Evolutionary conservation across 2,888 invertebrate genomes (phyloP).

Genomic region (Tuberolachnus salignus): DNA sequence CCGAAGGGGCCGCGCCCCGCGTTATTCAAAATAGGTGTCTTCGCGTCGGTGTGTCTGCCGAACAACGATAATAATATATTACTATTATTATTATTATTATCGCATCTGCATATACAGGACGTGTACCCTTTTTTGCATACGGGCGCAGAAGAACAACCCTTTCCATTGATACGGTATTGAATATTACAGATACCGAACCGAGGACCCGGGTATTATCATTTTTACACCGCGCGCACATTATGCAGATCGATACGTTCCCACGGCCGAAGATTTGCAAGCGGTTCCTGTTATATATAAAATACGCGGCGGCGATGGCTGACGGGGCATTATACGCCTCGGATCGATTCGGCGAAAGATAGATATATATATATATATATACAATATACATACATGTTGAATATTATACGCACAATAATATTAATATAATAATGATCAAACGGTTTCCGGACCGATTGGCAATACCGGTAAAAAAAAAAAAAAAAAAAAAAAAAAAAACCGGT

Average conservation of each 20-base stretch:
- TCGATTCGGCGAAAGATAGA: neutral
- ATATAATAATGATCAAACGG: constrained; percentile 13
- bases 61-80: constrained; percentile 25
- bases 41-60: neutral
- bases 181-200: constrained; percentile 43
- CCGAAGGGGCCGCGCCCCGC: constrained; percentile 43
- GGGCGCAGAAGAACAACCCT: constrained; percentile 14
- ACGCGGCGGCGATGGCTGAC: neutral
- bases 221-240: constrained; percentile 15
- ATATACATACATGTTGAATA: too few species aligned
- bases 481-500: too few species aligned
- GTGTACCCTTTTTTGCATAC: constrained; percentile 56
- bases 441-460: constrained; percentile 49
- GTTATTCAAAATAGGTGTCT: constrained; percentile 56
- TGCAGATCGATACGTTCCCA: constrained; percentile 55
- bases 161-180: constrained; percentile 54
- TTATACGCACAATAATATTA: neutral
- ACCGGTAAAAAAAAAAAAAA: too few species aligned
- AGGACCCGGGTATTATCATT: neutral
- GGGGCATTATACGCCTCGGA: constrained; percentile 13
- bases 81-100: too few species aligned
- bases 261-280: constrained; percentile 31
- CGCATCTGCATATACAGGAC: constrained; percentile 53
- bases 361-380: neutral
- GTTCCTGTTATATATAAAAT: neutral